Evolutionary conservation across 2,797 vertebrate species (phyloP), one percentile per base, ranked within the genome.

Genomic region (Sparus aurata): DNA sequence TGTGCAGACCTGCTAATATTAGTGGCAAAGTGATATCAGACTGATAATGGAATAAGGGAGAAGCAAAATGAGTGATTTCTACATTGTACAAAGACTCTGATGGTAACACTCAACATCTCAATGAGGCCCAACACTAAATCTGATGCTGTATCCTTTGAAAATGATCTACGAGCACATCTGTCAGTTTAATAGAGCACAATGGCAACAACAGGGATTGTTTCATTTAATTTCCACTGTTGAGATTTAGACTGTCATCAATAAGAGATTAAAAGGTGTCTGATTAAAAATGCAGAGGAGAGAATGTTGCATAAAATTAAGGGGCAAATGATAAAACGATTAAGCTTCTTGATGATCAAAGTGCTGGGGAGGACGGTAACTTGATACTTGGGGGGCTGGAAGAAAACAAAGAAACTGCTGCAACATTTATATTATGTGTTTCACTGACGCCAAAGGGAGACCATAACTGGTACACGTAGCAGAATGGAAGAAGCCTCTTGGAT

Each of bases 311-410:
- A 89, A 87, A 87, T 91, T 82, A 91, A 79, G 73, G 73, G 73
- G 85, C 87, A 90, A 91, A 93, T 92, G 93, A 91, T 92, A 84
- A 92, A 93, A 86, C 86, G 87, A 93, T 93, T 89, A 90, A 82
- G 85, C 85, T 83, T 74, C 77, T 78, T 80, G 77, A 75, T 84
- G 90, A 92, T 91, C 87, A 91, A 91, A 91, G 80, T 67, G 79
- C 69, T 73, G 75, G 73, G 66, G 62, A 18, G 69, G 85, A 87
- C 87, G 78, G 82, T 85, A 75, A 87, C 87, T 86, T 85, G 79
- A 90, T 85, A 82, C 53, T 87, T 53, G 75, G 73, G 58, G 68
- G 58, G 79, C 69, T 22, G 57, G 74, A 30, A 61, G 49, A 38
- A 41, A 34, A 50, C 23, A 72, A 59, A 50, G 50, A 62, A 53